Percentiles rank a stretch among this genome's conserved stretches.
Evolutionary conservation across 2,888 invertebrate genomes (phyloP).

Genomic region (Erebia palarica): DNA sequence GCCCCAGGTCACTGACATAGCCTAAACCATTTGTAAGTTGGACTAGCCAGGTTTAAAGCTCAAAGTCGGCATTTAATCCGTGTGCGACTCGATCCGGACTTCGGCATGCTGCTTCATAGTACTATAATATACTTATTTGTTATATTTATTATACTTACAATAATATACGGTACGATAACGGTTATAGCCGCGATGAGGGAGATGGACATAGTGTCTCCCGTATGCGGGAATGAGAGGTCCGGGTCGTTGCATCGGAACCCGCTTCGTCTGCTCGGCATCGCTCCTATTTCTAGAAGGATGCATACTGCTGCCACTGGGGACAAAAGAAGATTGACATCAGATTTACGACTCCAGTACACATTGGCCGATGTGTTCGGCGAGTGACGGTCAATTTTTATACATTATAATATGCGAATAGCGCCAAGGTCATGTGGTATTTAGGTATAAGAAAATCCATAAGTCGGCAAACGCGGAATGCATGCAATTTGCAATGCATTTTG

Average conservation of each 20-base stretch:
- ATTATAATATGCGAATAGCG: too few species aligned
- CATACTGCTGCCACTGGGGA: conserved; percentile 83
- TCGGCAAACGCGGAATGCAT: too few species aligned
- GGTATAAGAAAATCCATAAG: too few species aligned
- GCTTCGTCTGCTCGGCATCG: conserved; percentile 82
- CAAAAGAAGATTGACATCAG: conserved; percentile 46
- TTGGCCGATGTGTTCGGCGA: background rate
- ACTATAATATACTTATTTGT: background rate
- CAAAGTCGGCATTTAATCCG: too few species aligned
- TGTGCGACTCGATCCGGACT: background rate
- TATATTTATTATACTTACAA: conserved; percentile 73
- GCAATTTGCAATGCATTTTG: too few species aligned
- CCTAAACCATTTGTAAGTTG: too few species aligned
- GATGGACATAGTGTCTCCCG: conserved; percentile 86
- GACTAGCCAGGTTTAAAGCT: too few species aligned
- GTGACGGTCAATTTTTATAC: too few species aligned
- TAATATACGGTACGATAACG: conserved; percentile 80
- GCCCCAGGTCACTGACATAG: too few species aligned
- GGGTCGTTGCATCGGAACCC: conserved; percentile 89
- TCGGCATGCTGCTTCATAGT: background rate
- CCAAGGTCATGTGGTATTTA: too few species aligned
- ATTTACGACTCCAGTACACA: background rate
- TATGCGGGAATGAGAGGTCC: conserved; percentile 84
- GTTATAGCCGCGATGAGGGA: conserved; percentile 79
- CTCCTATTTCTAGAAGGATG: conserved; percentile 84